These are phyloP conservation scores for Halesus radiatus DNA, from an alignment of 1,140 invertebrate species.

Conservation along the genomic window DNA sequence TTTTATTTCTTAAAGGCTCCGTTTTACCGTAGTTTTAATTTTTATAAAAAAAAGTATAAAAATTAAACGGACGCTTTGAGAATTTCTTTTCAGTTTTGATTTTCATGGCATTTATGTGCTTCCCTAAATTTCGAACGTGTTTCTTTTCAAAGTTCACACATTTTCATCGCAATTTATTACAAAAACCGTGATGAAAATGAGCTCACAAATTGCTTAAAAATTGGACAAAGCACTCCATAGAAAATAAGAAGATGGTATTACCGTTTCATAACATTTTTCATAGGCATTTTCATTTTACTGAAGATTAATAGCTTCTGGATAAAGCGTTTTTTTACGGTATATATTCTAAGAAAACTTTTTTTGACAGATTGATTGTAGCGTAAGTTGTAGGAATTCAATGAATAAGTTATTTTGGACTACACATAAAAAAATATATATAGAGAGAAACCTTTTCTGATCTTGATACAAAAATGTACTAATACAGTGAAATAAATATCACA, in stretches of 20 bases:
- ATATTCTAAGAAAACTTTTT: slow-evolving; percentile 33
- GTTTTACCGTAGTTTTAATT: too few relatives aligned
- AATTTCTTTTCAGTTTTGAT: too few relatives aligned
- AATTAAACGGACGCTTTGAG: too few relatives aligned
- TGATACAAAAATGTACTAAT: slow-evolving; percentile 39
- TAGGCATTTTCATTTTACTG: slow-evolving; percentile 24
- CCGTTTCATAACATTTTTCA: slow-evolving; percentile 21
- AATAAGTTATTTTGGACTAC: slow-evolving; percentile 44
- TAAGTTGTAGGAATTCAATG: slow-evolving; percentile 41
- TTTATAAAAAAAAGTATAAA: too few relatives aligned
- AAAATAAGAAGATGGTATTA: slow-evolving; percentile 3
- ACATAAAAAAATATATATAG: slow-evolving; percentile 1
- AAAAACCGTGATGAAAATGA: too few relatives aligned
- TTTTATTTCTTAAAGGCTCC: too few relatives aligned
- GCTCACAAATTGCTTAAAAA: too few relatives aligned
- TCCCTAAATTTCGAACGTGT: too few relatives aligned
- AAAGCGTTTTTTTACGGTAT: slow-evolving; percentile 26
- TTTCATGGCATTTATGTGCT: too few relatives aligned
- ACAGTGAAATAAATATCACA: background rate
- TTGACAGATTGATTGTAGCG: slow-evolving; percentile 39
- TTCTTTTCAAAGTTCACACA: too few relatives aligned
- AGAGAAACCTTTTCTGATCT: slow-evolving; percentile 24
- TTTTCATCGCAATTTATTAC: too few relatives aligned
- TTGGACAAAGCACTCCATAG: background rate
- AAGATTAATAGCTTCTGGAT: slow-evolving; percentile 34